Evolutionary conservation across 2,888 invertebrate genomes (phyloP), one percentile per base, ranked within the genome.

Genomic region (Nemoura dubitans): DNA sequence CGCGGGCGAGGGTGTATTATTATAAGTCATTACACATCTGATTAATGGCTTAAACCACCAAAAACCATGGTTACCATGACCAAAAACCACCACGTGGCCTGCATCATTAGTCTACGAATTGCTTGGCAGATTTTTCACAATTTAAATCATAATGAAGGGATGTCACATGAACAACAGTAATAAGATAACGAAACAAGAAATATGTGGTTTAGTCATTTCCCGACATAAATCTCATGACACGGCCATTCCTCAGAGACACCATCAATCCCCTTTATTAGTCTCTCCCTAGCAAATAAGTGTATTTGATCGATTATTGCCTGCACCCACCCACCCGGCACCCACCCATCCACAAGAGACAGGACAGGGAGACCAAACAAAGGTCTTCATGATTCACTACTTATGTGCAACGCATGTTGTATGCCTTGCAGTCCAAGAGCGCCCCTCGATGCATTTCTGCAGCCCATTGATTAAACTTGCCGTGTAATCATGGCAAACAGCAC

Each of bases 391-490:
- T 78, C 78, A 78, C 28, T 78, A 26, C 26, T 28, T 78, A 78
- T 59, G 78, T 27, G 28, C 78, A 78, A 28, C 78, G 10, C 26
- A 7, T 78, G 36, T 36, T n/a, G n/a, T n/a, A n/a, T n/a, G n/a
- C 36, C 36, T 36, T 6, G 36, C 36, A n/a, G n/a, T n/a, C n/a
- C 10, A 36, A 10, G 10, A 10, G 36, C 36, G 25, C 25, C 78
- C 78, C 26, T n/a, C 28, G 27, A 5, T 25, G 78, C 28, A 78
- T 10, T 78, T 59, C 10, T n/a, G n/a, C 26, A 21, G 78, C 25
- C 25, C 78, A 78, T 78, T 78, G 78, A 78, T 78, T 78, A 78
- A 78, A 78, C 78, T 21, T 2, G 16, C 28, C 78, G 78, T 78
- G 78, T 78, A 78, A 78, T 78, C 26, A 27, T 78, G 14, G 26